Conservation (phyloP, 2,888 invertebrate genomes). For the Polylopha cassiicola region DNA sequence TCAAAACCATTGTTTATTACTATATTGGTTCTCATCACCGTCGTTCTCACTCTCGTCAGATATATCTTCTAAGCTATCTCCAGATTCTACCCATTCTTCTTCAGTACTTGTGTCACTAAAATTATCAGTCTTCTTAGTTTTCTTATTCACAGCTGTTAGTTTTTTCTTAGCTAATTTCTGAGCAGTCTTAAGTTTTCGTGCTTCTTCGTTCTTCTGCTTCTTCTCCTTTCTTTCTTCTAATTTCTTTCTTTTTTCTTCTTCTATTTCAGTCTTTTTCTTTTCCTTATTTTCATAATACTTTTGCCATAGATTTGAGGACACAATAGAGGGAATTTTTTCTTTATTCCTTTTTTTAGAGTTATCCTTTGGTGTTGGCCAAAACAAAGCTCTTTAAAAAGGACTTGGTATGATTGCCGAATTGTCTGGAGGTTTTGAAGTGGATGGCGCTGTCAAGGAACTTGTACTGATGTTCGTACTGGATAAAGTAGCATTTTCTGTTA, state of each 20-base stretch:
- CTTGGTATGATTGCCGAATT: conserved; percentile 15
- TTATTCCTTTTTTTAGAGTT: conserved; percentile 24
- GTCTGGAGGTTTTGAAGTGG: conserved; percentile 22
- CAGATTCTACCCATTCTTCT: conserved; percentile 23
- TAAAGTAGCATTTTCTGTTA: neutral
- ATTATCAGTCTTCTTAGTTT: conserved; percentile 23
- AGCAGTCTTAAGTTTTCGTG: conserved; percentile 24
- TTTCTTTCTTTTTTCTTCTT: conserved; percentile 24
- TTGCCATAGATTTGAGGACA: conserved; percentile 20
- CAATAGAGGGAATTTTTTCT: conserved; percentile 17
- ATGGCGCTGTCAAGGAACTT: neutral
- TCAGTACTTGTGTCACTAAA: conserved; percentile 14
- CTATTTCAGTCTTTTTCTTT: conserved; percentile 22
- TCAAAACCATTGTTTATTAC: no score
- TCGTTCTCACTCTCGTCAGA: conserved; percentile 18
- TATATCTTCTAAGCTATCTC: conserved; percentile 22
- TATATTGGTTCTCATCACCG: conserved; percentile 17
- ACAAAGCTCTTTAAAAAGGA: conserved; percentile 26
- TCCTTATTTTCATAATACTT: conserved; percentile 22
- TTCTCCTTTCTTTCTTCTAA: conserved; percentile 21
- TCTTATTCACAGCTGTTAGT: conserved; percentile 23
- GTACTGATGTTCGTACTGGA: neutral
- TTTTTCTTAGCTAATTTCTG: conserved; percentile 24
- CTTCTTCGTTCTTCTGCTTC: conserved; percentile 22
- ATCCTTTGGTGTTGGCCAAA: conserved; percentile 27